Base-by-base conservation (phyloP, 1,140 invertebrate species). In the Trichogramma pretiosum region DNA sequence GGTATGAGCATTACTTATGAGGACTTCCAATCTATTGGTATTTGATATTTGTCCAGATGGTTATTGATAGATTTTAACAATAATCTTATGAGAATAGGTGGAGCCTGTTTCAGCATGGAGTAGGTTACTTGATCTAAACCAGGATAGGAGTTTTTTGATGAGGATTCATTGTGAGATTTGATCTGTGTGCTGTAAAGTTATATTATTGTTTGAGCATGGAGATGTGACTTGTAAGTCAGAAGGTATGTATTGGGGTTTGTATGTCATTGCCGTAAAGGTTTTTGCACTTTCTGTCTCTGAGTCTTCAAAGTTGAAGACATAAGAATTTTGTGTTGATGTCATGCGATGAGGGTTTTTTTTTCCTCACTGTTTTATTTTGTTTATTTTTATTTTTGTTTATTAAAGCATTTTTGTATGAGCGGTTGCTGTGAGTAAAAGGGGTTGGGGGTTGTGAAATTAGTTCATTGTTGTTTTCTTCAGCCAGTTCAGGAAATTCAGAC, bases 1-100 rank as follows among this genome's bases (percentile, higher is more conserved):
- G 51, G 51, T 9, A 54, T 37, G 3, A 54, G 32, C 3, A 44
- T 35, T 8, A 52, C 42, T 1, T 30, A n/a, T 16, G 18, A 44
- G 13, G 47, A 21, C 32, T 39, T 52, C 50, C 50, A 52, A n/a
- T 21, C 16, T 3, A 22, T 13, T 3, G 9, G 40, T 1, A 10
- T 10, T 13, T 3, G 4, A 10, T 13, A 3, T 1, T 21, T 21
- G 13, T 3, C 3, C 14, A 35, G 24, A 16, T 1, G 7, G 11
- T 5, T 7, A 10, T 44, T 35, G 2, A 34, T 8, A 10, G 16
- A 17, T 7, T 16, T 10, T 8, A 44, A 13, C 3, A 44, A 24
- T 1, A 34, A 3, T 11, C 2, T 17, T 35, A 17, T 34, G 17
- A 16, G 35, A 5, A 5, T 21, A 9, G 18, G 5, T 1, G 34